Percentiles rank a stretch among this genome's conserved stretches.
These are phyloP conservation scores for Lethenteron camtschaticum DNA, from an alignment of 2,113 vertebrate species.

Conservation along the genomic window DNA sequence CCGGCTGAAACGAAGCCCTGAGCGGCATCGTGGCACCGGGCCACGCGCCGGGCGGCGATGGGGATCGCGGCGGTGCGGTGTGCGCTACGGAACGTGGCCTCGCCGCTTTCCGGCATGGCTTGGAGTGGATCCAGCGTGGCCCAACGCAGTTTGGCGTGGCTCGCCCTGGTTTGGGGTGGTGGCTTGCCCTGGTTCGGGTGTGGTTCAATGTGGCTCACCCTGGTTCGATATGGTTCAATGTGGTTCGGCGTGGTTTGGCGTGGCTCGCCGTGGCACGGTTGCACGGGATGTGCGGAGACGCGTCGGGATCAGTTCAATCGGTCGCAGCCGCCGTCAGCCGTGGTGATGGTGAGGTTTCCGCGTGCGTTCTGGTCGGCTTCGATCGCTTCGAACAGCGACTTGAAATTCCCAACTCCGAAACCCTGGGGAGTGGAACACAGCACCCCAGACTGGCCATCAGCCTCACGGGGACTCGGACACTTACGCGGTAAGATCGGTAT, in stretches of 20 bases:
- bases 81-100: no score
- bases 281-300: not conserved
- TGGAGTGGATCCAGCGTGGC: not conserved
- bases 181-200: not conserved
- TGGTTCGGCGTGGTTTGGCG: not conserved
- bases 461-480: no score
- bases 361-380: conserved; percentile 55
- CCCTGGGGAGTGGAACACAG: conserved; percentile 26
- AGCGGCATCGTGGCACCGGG: no score
- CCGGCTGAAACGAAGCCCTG: no score
- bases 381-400: conserved; percentile 72
- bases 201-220: not conserved
- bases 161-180: not conserved
- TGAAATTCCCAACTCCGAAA: conserved; percentile 91
- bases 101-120: no score
- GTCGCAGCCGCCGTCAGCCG: conserved; percentile 25
- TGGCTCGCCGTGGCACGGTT: not conserved
- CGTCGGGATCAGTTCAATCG: conserved; percentile 21
- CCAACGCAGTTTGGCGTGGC: not conserved
- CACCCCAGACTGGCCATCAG: no score
- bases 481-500: no score
- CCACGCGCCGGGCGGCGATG: no score
- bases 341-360: conserved; percentile 57
- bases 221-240: not conserved
- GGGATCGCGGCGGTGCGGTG: no score